Evolutionary conservation across 2,113 vertebrate species (phyloP).

Genomic region (Condylura cristata): DNA sequence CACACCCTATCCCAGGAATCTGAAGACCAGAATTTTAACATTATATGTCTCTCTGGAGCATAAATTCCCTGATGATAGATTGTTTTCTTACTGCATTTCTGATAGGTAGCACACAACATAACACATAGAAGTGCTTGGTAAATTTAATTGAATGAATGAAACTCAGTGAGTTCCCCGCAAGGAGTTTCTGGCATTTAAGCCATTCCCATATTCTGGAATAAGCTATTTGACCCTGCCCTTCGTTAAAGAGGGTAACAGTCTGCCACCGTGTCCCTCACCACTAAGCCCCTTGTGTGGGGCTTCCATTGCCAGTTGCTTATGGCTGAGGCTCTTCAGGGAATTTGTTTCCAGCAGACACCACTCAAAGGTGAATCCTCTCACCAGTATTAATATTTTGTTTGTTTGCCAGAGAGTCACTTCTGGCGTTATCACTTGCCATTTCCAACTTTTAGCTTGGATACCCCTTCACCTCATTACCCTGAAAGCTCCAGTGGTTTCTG

Average conservation of each 20-base stretch:
- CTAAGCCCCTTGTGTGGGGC: neutral
- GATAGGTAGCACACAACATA: neutral
- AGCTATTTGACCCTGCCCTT: neutral
- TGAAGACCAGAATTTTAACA: neutral
- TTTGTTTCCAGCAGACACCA: neutral
- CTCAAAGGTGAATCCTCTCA: neutral
- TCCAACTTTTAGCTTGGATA: neutral
- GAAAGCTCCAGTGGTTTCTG: neutral
- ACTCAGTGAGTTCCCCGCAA: neutral
- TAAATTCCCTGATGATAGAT: constrained; percentile 4
- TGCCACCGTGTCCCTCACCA: neutral
- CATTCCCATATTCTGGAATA: neutral
- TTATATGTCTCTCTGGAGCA: neutral
- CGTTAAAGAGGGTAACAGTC: neutral
- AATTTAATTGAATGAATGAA: neutral
- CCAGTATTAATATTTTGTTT: no score
- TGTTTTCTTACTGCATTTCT: neutral
- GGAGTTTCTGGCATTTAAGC: constrained; percentile 6
- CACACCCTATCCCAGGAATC: neutral
- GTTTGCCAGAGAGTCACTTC: neutral
- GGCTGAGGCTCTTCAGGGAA: neutral
- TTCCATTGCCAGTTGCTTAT: neutral
- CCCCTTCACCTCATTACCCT: neutral
- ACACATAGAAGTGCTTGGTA: neutral
- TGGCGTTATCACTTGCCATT: neutral